These are phyloP conservation scores for Morpho achilles DNA, from an alignment of 2,888 invertebrate genomes.

Conservation along the genomic window DNA sequence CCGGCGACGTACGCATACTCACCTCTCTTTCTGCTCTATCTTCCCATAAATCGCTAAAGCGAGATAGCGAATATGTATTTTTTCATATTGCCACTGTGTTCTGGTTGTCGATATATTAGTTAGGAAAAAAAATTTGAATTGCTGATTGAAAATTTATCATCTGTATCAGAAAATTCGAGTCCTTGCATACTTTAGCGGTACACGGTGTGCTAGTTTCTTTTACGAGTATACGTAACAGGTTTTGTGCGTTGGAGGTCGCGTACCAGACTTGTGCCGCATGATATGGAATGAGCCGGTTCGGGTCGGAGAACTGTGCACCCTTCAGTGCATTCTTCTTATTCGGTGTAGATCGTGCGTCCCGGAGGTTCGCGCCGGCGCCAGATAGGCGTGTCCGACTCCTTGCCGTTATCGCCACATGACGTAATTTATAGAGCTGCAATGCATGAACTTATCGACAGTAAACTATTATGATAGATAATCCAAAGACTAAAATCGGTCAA, in stretches of 20 bases:
- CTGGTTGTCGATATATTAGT: constrained; percentile 47
- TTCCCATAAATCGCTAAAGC: constrained; percentile 47
- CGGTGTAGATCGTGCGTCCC: constrained; percentile 48
- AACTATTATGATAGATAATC: too few relatives aligned
- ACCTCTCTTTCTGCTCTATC: constrained; percentile 68
- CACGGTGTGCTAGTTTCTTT: constrained; percentile 52
- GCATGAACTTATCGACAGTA: neutral
- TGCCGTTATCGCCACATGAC: constrained; percentile 69
- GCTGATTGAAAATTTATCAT: constrained; percentile 28
- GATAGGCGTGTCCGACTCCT: constrained; percentile 69
- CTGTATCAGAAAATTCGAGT: constrained; percentile 31
- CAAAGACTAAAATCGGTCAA: too few relatives aligned
- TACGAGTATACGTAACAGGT: constrained; percentile 66
- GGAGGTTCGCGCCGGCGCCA: constrained; percentile 63
- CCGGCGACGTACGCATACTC: constrained; percentile 77
- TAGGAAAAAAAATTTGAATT: constrained; percentile 40
- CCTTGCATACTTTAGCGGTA: constrained; percentile 44
- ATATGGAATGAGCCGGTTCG: constrained; percentile 63
- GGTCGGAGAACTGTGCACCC: constrained; percentile 50
- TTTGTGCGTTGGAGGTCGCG: constrained; percentile 73
- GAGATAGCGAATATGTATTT: constrained; percentile 59
- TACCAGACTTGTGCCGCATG: constrained; percentile 68
- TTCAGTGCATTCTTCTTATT: constrained; percentile 58
- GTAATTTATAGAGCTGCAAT: constrained; percentile 46
- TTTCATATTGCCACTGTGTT: constrained; percentile 51